Conservation (phyloP, 1,140 invertebrate species). For the Plutomurus gul region DNA sequence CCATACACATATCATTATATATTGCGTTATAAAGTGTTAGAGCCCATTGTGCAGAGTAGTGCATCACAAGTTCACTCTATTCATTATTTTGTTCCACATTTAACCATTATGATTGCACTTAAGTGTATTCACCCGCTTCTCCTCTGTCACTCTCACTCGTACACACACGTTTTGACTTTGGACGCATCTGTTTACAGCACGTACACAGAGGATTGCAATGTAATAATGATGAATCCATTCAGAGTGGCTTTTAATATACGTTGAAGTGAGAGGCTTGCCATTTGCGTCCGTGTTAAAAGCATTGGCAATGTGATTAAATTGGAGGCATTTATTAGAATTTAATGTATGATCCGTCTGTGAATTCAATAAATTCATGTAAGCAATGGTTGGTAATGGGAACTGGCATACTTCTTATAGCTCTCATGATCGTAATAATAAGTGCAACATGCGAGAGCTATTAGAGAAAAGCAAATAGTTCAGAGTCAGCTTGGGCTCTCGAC, state of each 20-base stretch:
- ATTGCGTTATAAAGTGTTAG: background rate
- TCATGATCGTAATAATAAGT: background rate
- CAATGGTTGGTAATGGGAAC: no score
- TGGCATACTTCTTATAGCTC: background rate
- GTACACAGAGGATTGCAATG: background rate
- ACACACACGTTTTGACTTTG: background rate
- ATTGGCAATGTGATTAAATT: slow-evolving; percentile 45
- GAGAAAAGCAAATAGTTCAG: background rate
- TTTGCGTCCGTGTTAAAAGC: slow-evolving; percentile 47
- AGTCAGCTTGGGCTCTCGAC: background rate
- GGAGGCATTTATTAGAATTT: slow-evolving; percentile 30
- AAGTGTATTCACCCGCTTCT: no score
- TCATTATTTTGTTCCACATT: background rate
- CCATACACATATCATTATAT: no score
- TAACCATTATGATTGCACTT: background rate
- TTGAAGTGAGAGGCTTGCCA: background rate
- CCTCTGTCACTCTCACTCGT: no score
- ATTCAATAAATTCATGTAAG: no score
- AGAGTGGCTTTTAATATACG: background rate
- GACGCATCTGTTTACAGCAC: background rate
- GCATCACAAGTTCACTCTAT: background rate
- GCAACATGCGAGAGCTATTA: slow-evolving; percentile 9
- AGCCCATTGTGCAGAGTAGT: background rate
- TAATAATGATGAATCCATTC: background rate
- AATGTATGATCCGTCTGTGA: slow-evolving; percentile 18